Evolutionary conservation across 2,888 invertebrate species (phyloP), one percentile per base, ranked within the genome.

Genomic region (Sphaerophoria taeniata): DNA sequence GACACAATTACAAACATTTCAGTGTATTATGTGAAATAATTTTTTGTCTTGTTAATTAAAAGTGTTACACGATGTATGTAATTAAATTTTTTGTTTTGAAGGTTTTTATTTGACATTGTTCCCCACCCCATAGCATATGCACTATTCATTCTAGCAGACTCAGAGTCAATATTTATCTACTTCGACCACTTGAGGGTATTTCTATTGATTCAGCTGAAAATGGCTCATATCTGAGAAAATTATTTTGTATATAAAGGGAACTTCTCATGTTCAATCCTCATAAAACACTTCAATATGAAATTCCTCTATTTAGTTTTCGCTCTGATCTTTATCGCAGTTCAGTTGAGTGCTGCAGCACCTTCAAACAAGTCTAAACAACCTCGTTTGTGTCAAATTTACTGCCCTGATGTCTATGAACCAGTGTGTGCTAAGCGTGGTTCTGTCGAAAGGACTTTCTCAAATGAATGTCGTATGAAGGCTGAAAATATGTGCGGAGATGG

Each of bases 341-440:
- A 67, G 45, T 12, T 55, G 6, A 43, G 24, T 49, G 36, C 43
- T 49, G 81, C 53, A 12, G 14, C 39, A n/a, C 31, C 70, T 6
- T 24, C 24, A 3, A n/a, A 2, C 65, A 1, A 58, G 55, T 4
- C 6, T 24, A 6, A 5, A 0, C 47, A n/a, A n/a, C 12, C 60
- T 6, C 65, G 73, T 6, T 31, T 82, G 14, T 82, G 82, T 9
- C 73, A 73, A 49, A 82, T 82, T 2, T 67, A 73, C 24, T 82
- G 82, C n/a, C 73, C 82, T 6, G 82, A 73, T 6, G 11, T 55
- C 3, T 2, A 39, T 1, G 36, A 60, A 0, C 82, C 72, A 39
- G 73, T 77, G 12, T 82, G 82, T 58, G 82, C 34, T 2, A 70
- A 73, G 24, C 72, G 69, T 6, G 77, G 82, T 33, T 63, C 77